phyloP scores from a whole-genome alignment of 2,797 vertebrate genomes.

The Steatocranus sp. region DNA sequence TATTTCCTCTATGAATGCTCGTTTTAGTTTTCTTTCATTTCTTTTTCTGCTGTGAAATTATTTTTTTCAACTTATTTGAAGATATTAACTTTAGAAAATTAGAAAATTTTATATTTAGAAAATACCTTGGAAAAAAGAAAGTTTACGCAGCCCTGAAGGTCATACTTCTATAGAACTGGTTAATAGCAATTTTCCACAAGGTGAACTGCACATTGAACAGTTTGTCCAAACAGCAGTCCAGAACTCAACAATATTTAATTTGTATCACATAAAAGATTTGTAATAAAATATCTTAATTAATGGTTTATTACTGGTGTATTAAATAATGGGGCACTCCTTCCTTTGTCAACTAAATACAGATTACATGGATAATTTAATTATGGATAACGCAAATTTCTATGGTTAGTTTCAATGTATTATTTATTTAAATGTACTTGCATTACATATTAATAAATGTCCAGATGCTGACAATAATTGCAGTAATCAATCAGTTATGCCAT shows the following conservation, averaged over 20 bases:
- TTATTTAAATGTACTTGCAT: neutral
- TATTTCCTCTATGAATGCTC: neutral
- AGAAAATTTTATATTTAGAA: neutral
- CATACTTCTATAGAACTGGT: neutral
- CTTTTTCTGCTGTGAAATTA: neutral
- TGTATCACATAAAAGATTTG: neutral
- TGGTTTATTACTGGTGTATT: neutral
- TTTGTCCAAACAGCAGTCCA: neutral
- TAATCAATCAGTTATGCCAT: rapidly evolving
- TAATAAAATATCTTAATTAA: neutral
- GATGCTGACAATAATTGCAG: neutral
- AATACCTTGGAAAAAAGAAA: neutral
- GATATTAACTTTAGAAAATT: neutral
- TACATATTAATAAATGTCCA: neutral
- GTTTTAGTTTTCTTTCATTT: neutral
- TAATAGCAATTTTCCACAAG: neutral
- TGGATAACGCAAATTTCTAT: neutral
- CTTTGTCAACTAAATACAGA: neutral
- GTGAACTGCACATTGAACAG: neutral
- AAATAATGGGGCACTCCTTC: neutral
- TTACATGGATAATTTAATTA: neutral
- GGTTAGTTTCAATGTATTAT: neutral
- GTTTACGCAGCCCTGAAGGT: neutral
- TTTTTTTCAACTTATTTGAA: neutral
- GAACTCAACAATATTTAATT: neutral